Evolutionary conservation across 2,797 vertebrate genomes (phyloP), one percentile per base, ranked within the genome.

Genomic region (Valencia hispanica): DNA sequence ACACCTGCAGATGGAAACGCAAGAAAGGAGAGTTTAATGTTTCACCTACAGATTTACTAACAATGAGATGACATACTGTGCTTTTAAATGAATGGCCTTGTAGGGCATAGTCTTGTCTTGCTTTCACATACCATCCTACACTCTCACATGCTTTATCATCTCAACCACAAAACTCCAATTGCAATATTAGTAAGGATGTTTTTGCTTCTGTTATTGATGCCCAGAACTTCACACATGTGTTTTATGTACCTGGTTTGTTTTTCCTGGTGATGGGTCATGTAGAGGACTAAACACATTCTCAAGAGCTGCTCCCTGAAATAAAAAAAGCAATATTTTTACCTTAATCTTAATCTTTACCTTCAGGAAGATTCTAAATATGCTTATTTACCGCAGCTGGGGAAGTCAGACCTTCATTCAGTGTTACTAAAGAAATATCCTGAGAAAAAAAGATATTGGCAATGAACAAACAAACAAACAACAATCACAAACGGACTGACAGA

Each of bases 361-460:
- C n/a, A 27, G 53, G 53, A 25, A 17, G 10, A 61, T 36, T 25
- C 61, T 36, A 22, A 63, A 39, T 36, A 20, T 47, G 25, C 30
- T 25, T 0, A 12, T 50, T 76, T 75, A 94, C 93, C 89, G 85
- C 78, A 50, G 48, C 41, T 39, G 75, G 61, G 61, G 11, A 12
- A 1, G 55, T 47, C 63, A 79, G 30, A 30, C 18, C 57, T 18
- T 92, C 85, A 69, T 86, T 86, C 43, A 91, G 70, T 48, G 69
- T 45, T 72, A 94, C 53, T 27, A 88, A 84, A 12, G 79, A 69
- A 34, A 9, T 3, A 0, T 50, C 86, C 93, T 94, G 74, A 4
- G 73, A 77, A 75, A 48, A 51, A 27, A 68, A 1, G n/a, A 71
- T 25, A 0, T 10, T 17, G 18, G 47, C 17, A 71, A 2, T 1